Evolutionary conservation across 2,113 vertebrate genomes (phyloP), one percentile per base, ranked within the genome.

Genomic region (Campylomormyrus numenius): DNA sequence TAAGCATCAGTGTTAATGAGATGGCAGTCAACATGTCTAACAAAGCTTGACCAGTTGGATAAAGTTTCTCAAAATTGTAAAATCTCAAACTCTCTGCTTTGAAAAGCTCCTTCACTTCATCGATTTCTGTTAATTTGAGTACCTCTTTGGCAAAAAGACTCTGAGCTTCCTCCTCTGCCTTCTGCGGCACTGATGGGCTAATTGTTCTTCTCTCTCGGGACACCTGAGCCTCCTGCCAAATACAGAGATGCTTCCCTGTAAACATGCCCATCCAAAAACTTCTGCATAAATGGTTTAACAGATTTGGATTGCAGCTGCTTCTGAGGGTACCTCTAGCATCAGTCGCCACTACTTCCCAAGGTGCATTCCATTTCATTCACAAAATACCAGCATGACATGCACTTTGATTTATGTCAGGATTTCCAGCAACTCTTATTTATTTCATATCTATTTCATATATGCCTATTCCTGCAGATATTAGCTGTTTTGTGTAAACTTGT

Each of bases 71-170:
- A 19, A 19, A 17, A 87, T 56, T 83, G 70, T 8, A 89, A 17
- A 83, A 39, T 21, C 11, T 21, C 5, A 39, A 24, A 39, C 1
- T 0, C 27, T 17, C 7, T 31, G 50, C 50, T 21, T 49, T 42
- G 17, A 42, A 58, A n/a, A 39, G 19, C 86, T 39, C 27, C 7
- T 52, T 31, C 21, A 52, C 17, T 56, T 83, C n/a, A 84, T 48
- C 8, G 9, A 48, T 85, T 24, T 85, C 6, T 85, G 10, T n/a
- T 46, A n/a, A 87, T 87, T 88, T 88, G n/a, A 88, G 91, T 95
- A 99, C 98, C 98, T 99, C 97, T 96, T 97, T 98, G 92, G 98
- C 97, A 90, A 99, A 98, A 90, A 99, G 96, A 92, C 97, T 98
- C 93, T 96, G 96, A 87, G 98, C 98, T 93, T 97, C 97, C 90